Base-by-base conservation (phyloP, 2,113 vertebrate genomes). In the Amia ocellicauda region DNA sequence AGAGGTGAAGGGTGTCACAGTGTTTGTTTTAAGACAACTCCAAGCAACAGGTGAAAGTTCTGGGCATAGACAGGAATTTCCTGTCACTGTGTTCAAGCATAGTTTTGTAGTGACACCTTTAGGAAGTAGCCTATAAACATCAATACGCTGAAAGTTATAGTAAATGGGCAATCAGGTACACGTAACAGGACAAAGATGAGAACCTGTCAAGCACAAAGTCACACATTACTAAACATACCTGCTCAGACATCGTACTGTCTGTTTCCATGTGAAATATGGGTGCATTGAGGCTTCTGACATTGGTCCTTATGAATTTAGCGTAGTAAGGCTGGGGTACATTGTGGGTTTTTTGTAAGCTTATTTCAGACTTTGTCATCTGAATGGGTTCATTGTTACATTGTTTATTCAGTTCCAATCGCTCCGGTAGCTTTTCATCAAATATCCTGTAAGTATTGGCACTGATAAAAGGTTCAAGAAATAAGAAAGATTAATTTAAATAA, bases 291-390 rank as follows among this genome's bases (percentile, higher is more conserved):
- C 79, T 80, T 57, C 74, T 86, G 47, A 70, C 42, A 31, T 72
- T 86, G 45, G 69, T 83, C 59, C 66, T 64, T 64, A 89, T 86
- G 67, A 80, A 85, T 66, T 77, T 82, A 59, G 74, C 71, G 58
- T 79, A 78, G 64, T 14, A 42, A 0, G 80, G 59, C 14, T 83
- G 74, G 56, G 78, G 75, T 71, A 79, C 82, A 69, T 71, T 53
- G 2, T 60, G 66, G 1, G 42, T 68, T 26, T 74, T 70, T 41
- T 49, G 58, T 27, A 43, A 26, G 36, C 69, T 64, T 31, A 63
- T 62, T 14, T 57, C 28, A 1, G 58, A 55, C 9, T 53, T 31
- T 52, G 36, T 59, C 5, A 9, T 26, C 11, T 26, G 42, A 51
- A 60, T 42, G 40, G 23, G 58, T 8, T 74, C 53, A 22, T 69